These are phyloP conservation scores for Chrysopa pallens DNA, from an alignment of 1,140 invertebrate species.

Conservation along the genomic window DNA sequence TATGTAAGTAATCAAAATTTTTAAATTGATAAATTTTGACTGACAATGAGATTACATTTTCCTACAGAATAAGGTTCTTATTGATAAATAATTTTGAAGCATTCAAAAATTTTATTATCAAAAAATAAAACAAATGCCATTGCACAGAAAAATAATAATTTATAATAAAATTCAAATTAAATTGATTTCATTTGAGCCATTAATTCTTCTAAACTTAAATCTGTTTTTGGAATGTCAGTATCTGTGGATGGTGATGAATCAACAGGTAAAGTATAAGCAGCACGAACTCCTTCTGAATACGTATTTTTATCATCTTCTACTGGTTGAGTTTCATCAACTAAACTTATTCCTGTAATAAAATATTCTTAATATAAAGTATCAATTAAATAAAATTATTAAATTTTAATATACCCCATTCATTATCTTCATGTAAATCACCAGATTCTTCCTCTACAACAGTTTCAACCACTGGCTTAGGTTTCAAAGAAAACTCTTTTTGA, in stretches of 20 bases:
- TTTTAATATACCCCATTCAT: conserved; percentile 67
- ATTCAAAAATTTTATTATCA: no score
- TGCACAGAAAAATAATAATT: no score
- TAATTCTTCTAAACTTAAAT: conserved; percentile 60
- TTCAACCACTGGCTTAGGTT: conserved; percentile 29
- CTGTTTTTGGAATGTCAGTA: conserved; percentile 19
- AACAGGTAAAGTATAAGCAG: conserved; percentile 45
- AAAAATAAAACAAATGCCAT: no score
- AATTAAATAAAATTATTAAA: conserved; percentile 1
- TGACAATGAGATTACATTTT: no score
- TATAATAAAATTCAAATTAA: conserved; percentile 35
- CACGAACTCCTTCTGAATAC: conserved; percentile 34
- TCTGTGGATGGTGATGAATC: conserved; percentile 14
- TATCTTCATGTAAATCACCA: conserved; percentile 61
- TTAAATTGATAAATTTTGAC: no score
- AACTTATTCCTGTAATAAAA: conserved; percentile 33
- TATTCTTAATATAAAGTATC: neutral
- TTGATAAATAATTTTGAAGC: no score
- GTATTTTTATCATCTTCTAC: conserved; percentile 24
- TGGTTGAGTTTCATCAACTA: conserved; percentile 45
- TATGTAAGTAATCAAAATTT: no score
- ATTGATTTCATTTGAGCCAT: conserved; percentile 81
- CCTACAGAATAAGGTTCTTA: no score
- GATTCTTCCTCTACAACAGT: conserved; percentile 33
- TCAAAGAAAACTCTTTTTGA: conserved; percentile 47